Evolutionary conservation across 2,888 invertebrate genomes (phyloP).

Genomic region (Chromoteleia sp.): DNA sequence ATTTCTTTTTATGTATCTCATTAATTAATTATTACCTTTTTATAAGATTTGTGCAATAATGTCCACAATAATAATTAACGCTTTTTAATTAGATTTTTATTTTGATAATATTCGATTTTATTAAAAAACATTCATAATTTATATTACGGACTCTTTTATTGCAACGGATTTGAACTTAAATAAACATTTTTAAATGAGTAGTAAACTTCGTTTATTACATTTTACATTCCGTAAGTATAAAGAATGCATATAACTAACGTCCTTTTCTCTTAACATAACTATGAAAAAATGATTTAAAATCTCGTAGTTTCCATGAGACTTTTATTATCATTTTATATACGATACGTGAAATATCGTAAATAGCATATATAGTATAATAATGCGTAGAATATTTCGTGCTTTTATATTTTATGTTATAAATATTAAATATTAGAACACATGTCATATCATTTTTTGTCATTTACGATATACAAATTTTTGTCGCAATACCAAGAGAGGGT

Average conservation of each 20-base stretch:
- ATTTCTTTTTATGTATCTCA: too few species aligned
- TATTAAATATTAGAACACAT: background rate
- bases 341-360: slow-evolving; percentile 7
- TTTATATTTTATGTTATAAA: background rate
- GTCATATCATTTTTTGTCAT: slow-evolving; percentile 7
- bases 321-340: slow-evolving; percentile 11
- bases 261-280: background rate
- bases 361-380: background rate
- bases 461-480: slow-evolving; percentile 18
- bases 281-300: slow-evolving; percentile 17
- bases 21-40: too few species aligned
- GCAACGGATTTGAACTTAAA: too few species aligned
- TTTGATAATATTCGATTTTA: too few species aligned
- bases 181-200: background rate
- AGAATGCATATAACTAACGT: background rate
- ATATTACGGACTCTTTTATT: too few species aligned
- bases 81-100: too few species aligned
- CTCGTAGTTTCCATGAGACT: background rate
- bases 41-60: too few species aligned
- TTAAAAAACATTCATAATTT: too few species aligned
- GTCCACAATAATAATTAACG: too few species aligned
- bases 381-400: background rate
- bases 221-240: background rate
- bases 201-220: background rate
- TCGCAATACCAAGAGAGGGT: background rate